phyloP scores from a whole-genome alignment of 2,888 invertebrate genomes.

The Cantharis flavilabris region DNA sequence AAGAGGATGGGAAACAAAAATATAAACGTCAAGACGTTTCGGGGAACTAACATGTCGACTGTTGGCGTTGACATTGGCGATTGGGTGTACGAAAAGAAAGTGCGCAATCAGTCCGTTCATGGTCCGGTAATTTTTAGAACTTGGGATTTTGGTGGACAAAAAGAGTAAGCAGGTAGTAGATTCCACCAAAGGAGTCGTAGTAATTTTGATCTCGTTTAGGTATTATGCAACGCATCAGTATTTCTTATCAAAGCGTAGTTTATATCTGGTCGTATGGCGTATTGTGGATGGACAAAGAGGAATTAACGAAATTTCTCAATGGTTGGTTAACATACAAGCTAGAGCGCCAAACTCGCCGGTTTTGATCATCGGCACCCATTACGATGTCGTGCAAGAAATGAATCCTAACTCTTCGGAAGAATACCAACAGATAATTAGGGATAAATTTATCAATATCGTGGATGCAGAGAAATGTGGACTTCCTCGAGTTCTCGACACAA shows the following conservation, averaged over 20 bases:
- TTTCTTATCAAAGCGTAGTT: conserved; percentile 91
- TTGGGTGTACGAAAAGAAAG: conserved; percentile 89
- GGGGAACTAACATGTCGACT: conserved; percentile 87
- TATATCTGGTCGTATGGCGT: conserved; percentile 95
- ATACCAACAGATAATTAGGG: conserved; percentile 85
- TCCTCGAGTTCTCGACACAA: conserved; percentile 89
- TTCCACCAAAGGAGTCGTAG: background rate
- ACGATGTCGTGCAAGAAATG: conserved; percentile 78
- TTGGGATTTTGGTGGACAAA: conserved; percentile 99
- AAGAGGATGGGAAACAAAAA: conserved; percentile 92
- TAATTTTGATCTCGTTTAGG: conserved; percentile 48
- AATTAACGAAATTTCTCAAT: conserved; percentile 87
- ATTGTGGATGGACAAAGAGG: conserved; percentile 91
- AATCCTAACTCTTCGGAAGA: conserved; percentile 70
- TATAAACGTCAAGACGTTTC: conserved; percentile 73
- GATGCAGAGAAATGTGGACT: conserved; percentile 96
- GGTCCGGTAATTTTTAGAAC: conserved; percentile 91
- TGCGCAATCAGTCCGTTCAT: conserved; percentile 72
- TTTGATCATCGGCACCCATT: conserved; percentile 95
- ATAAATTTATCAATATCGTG: conserved; percentile 87
- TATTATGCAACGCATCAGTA: conserved; percentile 99
- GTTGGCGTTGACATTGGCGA: conserved; percentile 98
- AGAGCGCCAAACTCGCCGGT: conserved; percentile 96
- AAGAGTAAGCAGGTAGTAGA: conserved; percentile 67
- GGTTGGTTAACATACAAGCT: conserved; percentile 94